These are phyloP conservation scores for Lepidothrix coronata DNA, from an alignment of 2,113 vertebrate genomes.

Conservation along the genomic window DNA sequence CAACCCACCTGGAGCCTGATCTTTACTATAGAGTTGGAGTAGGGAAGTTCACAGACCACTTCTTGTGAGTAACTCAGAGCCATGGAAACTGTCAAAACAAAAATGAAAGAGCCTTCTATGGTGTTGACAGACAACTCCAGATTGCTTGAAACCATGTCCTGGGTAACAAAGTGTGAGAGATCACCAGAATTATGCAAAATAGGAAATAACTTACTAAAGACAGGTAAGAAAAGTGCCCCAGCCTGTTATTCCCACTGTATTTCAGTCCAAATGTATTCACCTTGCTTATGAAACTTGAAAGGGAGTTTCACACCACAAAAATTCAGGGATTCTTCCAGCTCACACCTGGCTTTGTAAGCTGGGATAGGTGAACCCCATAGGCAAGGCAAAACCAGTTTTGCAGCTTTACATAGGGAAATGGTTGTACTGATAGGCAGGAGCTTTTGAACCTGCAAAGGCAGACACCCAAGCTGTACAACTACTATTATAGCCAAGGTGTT, in stretches of 20 bases:
- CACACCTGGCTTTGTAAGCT: background rate
- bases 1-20: background rate
- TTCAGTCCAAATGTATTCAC: background rate
- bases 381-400: background rate
- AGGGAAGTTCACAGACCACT: background rate
- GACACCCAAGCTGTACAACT: background rate
- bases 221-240: background rate
- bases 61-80: background rate
- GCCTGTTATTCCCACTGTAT: background rate
- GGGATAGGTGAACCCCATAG: background rate
- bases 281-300: background rate
- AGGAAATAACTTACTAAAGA: background rate
- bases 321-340: background rate
- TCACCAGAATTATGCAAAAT: background rate
- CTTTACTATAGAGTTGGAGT: fast-evolving
- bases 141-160: background rate
- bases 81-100: background rate
- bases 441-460: background rate
- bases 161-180: background rate
- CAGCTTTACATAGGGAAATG: background rate
- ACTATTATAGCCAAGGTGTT: background rate
- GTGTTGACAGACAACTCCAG: background rate
- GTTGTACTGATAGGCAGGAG: background rate
- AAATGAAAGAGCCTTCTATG: fast-evolving
- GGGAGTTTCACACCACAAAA: background rate